phyloP scores from a whole-genome alignment of 1,140 invertebrate species.

The Caenorhabditis tropicalis region DNA sequence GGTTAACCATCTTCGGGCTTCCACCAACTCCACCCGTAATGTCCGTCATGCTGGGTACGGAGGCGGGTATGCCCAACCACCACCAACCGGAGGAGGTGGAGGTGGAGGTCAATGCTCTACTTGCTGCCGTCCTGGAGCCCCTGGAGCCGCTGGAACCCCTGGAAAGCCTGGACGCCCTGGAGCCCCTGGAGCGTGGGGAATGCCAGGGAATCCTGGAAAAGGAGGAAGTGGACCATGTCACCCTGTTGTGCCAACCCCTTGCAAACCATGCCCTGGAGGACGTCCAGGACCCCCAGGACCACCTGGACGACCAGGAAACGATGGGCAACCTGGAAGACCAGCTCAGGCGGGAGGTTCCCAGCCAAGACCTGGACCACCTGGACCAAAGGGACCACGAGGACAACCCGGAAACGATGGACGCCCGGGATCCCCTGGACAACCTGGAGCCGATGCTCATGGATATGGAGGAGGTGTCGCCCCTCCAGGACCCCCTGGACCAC shows the following conservation, averaged over 20 bases:
- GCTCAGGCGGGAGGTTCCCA: neutral
- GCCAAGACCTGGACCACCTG: slow-evolving; percentile 33
- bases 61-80: slow-evolving; percentile 24
- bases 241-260: slow-evolving; percentile 25
- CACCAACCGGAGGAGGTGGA: slow-evolving; percentile 53
- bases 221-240: slow-evolving; percentile 18
- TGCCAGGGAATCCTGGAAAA: slow-evolving; percentile 21
- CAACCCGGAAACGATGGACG: neutral
- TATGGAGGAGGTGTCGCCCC: slow-evolving; percentile 12
- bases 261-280: slow-evolving; percentile 35
- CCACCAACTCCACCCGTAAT: slow-evolving; percentile 16
- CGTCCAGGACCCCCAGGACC: slow-evolving; percentile 42
- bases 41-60: slow-evolving; percentile 28
- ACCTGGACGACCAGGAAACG: slow-evolving; percentile 21
- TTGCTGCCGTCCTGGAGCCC: slow-evolving; percentile 47
- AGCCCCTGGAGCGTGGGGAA: slow-evolving; percentile 52
- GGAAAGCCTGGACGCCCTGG: slow-evolving; percentile 58
- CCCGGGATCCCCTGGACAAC: slow-evolving; percentile 17
- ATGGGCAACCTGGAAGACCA: slow-evolving; percentile 20
- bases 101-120: slow-evolving; percentile 50
- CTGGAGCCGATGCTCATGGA: slow-evolving; percentile 19
- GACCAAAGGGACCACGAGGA: slow-evolving; percentile 34
- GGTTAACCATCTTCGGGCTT: slow-evolving; percentile 14
- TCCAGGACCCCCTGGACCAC: slow-evolving; percentile 37
- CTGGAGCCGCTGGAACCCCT: slow-evolving; percentile 24